Evolutionary conservation across 1,140 invertebrate species (phyloP).

Genomic region (Potamilus streckersoni): DNA sequence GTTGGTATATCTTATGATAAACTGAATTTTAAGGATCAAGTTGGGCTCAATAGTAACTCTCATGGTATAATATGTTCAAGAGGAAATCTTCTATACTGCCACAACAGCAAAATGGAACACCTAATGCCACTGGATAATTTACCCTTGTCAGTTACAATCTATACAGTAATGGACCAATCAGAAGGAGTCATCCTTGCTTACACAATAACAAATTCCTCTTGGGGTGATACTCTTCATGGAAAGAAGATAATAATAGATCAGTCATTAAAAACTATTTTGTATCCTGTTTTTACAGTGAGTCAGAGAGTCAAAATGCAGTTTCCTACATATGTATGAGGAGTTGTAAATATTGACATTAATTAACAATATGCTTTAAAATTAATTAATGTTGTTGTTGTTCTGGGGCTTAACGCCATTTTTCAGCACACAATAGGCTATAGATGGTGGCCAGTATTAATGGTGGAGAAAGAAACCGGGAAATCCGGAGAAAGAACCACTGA

Average conservation of each 20-base stretch:
- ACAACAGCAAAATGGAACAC: conserved; percentile 46
- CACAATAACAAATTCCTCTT: conserved; percentile 41
- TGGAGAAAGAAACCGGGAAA: too few relatives aligned
- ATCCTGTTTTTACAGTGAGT: conserved; percentile 64
- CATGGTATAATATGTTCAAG: conserved; percentile 54
- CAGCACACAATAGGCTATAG: too few relatives aligned
- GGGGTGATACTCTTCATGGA: conserved; percentile 47
- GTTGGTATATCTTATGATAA: conserved; percentile 51
- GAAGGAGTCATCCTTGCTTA: conserved; percentile 50
- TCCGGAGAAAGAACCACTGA: too few relatives aligned
- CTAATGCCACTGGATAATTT: conserved; percentile 50
- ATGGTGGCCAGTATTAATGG: too few relatives aligned
- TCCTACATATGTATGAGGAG: conserved; percentile 44
- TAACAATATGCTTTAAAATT: too few relatives aligned
- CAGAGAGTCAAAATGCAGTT: conserved; percentile 62
- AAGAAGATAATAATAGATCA: conserved; percentile 45
- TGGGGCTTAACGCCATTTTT: too few relatives aligned
- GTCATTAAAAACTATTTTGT: conserved; percentile 26
- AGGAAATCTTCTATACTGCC: conserved; percentile 49
- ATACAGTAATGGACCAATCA: conserved; percentile 40
- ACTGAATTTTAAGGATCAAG: conserved; percentile 54
- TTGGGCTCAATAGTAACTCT: conserved; percentile 51
- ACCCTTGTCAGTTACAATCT: conserved; percentile 52
- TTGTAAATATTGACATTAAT: too few relatives aligned
- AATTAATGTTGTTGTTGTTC: too few relatives aligned